A percentile compares a stretch with the other conserved stretches of the same genome.
These are phyloP conservation scores for Platyura marginata DNA, from an alignment of 1,140 invertebrate species.

Conservation along the genomic window DNA sequence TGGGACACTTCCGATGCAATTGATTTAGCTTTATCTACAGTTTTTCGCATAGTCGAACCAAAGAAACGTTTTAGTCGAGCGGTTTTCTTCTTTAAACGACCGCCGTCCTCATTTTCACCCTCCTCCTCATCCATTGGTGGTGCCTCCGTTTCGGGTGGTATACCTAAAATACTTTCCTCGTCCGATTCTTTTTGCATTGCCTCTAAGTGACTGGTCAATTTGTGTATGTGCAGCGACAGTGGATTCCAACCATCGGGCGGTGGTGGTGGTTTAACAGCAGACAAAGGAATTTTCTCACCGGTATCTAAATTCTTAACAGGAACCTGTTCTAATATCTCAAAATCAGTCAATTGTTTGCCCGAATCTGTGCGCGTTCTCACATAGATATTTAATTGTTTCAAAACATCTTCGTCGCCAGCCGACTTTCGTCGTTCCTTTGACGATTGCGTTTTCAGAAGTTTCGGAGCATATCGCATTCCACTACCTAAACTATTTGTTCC, in stretches of 20 bases:
- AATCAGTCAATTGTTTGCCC: conserved; percentile 64
- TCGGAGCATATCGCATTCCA: conserved; percentile 13
- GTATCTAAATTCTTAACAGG: conserved; percentile 89
- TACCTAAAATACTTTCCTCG: conserved; percentile 65
- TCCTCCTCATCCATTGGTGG: conserved; percentile 35
- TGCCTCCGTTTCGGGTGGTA: conserved; percentile 39
- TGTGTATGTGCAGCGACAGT: conserved; percentile 85
- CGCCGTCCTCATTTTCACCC: conserved; percentile 22
- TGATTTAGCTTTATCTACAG: conserved; percentile 77
- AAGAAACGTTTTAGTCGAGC: conserved; percentile 67
- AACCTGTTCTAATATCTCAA: conserved; percentile 83
- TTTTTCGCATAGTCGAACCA: conserved; percentile 70
- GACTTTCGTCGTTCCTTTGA: conserved; percentile 48
- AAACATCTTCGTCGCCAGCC: conserved; percentile 49
- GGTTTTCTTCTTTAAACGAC: conserved; percentile 31
- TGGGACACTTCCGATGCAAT: conserved; percentile 75
- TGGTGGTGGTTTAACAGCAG: conserved; percentile 22
- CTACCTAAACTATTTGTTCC: conserved; percentile 23
- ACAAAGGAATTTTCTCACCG: conserved; percentile 30
- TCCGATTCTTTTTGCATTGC: conserved; percentile 42
- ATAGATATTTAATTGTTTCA: conserved; percentile 51
- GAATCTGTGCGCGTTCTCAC: conserved; percentile 68
- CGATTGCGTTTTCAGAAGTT: background rate
- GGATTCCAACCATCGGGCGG: conserved; percentile 36
- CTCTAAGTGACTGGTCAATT: conserved; percentile 32